Percentiles rank a stretch among this genome's conserved stretches.
Evolutionary conservation across 2,797 vertebrate species (phyloP).

Genomic region (Liasis olivaceus): DNA sequence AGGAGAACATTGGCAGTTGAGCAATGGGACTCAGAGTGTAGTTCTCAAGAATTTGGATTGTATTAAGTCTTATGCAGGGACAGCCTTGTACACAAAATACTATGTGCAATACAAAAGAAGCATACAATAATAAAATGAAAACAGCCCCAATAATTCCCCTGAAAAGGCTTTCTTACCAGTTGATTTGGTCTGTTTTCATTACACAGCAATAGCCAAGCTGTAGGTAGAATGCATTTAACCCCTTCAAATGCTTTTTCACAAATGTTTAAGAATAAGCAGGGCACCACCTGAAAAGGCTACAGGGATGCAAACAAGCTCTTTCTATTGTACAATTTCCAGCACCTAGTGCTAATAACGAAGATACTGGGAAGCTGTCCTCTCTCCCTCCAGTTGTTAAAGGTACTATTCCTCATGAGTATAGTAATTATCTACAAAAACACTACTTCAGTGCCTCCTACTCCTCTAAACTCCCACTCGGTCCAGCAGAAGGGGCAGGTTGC

Average conservation of each 20-base stretch:
- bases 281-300: background rate
- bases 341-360: background rate
- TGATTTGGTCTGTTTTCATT: background rate
- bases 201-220: background rate
- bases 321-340: background rate
- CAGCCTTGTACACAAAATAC: background rate
- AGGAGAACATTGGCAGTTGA: background rate
- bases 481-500: no score
- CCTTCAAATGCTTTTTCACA: background rate
- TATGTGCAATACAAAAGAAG: background rate
- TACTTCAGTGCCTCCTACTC: background rate
- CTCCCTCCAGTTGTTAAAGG: background rate
- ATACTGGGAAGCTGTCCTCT: background rate
- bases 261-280: background rate
- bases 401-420: background rate
- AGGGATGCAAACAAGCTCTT: background rate
- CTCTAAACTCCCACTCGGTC: no score
- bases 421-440: background rate
- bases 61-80: background rate
- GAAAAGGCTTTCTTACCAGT: background rate
- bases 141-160: background rate
- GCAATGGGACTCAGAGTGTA: background rate
- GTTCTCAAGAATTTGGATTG: background rate
- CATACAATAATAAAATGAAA: background rate
- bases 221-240: background rate